A percentile compares a stretch with the other conserved stretches of the same genome.
phyloP scores from a whole-genome alignment of 2,113 vertebrate genomes.

The Neotoma lepida region DNA sequence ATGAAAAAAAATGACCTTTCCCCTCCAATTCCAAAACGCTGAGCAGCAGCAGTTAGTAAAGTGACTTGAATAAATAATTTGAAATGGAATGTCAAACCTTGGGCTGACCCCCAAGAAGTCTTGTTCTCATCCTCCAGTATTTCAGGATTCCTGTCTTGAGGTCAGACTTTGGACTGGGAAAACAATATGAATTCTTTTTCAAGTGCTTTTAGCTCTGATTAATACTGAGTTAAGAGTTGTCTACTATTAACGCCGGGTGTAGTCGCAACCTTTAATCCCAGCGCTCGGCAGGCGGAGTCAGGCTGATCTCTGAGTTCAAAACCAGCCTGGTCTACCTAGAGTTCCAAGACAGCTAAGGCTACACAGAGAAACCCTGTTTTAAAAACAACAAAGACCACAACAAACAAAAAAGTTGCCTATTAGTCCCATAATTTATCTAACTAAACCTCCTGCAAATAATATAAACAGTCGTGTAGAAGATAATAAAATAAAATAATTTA shows the following conservation, averaged over 20 bases:
- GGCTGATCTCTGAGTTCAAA: neutral
- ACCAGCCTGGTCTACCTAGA: neutral
- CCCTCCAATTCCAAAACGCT: neutral
- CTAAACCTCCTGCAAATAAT: conserved; percentile 24
- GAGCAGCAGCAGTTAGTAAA: neutral
- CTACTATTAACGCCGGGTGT: neutral
- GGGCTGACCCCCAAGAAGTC: neutral
- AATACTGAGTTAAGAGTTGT: neutral
- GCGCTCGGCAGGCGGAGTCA: neutral
- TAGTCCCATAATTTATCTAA: neutral
- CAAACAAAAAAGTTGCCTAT: neutral
- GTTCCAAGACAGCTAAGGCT: neutral
- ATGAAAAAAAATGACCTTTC: conserved; percentile 28
- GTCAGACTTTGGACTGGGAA: neutral
- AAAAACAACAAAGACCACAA: neutral
- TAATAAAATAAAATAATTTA: conserved; percentile 42
- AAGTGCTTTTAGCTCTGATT: neutral
- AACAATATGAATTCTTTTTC: neutral
- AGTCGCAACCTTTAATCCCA: neutral
- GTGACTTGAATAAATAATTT: neutral
- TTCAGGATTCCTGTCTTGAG: neutral
- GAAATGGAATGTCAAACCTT: neutral
- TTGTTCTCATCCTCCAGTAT: neutral
- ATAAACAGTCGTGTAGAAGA: neutral
- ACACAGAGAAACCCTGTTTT: neutral